Evolutionary conservation across 2,888 invertebrate species (phyloP).

Genomic region (Periphyllus acericola): DNA sequence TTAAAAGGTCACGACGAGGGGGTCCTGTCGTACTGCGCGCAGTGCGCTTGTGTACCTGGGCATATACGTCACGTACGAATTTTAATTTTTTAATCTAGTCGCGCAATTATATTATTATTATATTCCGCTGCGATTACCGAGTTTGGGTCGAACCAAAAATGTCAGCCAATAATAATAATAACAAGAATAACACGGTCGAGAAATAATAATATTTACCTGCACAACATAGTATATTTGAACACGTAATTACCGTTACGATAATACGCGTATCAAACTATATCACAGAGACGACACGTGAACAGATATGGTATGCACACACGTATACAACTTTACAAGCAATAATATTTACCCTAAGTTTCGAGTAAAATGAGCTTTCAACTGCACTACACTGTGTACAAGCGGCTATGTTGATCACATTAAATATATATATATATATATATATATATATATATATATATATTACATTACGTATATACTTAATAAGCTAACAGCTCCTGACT

Average conservation of each 20-base stretch:
- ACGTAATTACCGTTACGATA: not conserved
- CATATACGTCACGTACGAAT: not conserved
- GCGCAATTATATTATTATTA: constrained; percentile 32
- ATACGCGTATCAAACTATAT: not conserved
- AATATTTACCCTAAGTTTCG: not conserved
- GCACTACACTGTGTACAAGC: not conserved
- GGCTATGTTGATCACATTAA: not conserved
- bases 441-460: no score
- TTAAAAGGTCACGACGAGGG: constrained; percentile 58
- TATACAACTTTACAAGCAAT: not conserved
- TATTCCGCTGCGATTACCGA: constrained; percentile 12
- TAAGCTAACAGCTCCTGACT: no score
- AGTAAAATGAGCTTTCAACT: not conserved
- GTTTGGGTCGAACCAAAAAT: constrained; percentile 18
- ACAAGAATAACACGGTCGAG: not conserved
- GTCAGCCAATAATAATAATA: constrained; percentile 3
- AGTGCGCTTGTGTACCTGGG: not conserved
- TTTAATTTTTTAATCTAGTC: constrained; percentile 42
- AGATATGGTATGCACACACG: not conserved
- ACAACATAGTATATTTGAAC: constrained; percentile 1
- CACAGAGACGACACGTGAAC: not conserved
- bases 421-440: not conserved
- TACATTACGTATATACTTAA: no score
- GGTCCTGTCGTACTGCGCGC: not conserved
- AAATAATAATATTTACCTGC: constrained; percentile 32